Percentiles rank a stretch among this genome's conserved stretches.
phyloP scores from a whole-genome alignment of 2,113 vertebrate species.

The Tiliqua scincoides region DNA sequence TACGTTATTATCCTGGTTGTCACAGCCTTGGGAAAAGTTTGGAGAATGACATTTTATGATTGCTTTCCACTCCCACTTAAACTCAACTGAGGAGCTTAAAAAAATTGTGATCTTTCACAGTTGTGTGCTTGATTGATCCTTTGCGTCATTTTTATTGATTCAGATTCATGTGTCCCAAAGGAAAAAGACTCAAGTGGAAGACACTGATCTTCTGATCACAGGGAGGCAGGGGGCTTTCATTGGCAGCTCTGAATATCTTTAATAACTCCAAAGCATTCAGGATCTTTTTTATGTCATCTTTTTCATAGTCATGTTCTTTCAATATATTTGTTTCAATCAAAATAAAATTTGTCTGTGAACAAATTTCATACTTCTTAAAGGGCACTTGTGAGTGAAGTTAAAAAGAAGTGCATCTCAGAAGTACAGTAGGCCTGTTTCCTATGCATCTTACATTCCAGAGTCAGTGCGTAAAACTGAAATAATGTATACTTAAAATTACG shows the following conservation, averaged over 20 bases:
- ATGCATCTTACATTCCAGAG: no score
- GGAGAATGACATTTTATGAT: not conserved
- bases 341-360: slow-evolving; percentile 13
- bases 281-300: not conserved
- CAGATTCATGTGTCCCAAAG: not conserved
- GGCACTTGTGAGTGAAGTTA: not conserved
- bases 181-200: not conserved
- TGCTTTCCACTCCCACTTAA: not conserved
- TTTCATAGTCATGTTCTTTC: no score
- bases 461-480: no score
- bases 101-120: not conserved
- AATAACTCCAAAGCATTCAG: fast-evolving
- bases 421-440: not conserved
- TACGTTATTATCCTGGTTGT: not conserved
- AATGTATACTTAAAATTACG: no score
- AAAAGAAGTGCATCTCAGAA: not conserved
- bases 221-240: slow-evolving; percentile 56
- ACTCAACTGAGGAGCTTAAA: not conserved
- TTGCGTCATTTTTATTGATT: not conserved
- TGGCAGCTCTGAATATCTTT: slow-evolving; percentile 50
- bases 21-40: not conserved
- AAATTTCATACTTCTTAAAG: not conserved
- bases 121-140: not conserved
- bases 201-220: slow-evolving; percentile 42
- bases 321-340: fast-evolving